Evolutionary conservation across 2,888 invertebrate species (phyloP).

Genomic region (Diogma glabrata): DNA sequence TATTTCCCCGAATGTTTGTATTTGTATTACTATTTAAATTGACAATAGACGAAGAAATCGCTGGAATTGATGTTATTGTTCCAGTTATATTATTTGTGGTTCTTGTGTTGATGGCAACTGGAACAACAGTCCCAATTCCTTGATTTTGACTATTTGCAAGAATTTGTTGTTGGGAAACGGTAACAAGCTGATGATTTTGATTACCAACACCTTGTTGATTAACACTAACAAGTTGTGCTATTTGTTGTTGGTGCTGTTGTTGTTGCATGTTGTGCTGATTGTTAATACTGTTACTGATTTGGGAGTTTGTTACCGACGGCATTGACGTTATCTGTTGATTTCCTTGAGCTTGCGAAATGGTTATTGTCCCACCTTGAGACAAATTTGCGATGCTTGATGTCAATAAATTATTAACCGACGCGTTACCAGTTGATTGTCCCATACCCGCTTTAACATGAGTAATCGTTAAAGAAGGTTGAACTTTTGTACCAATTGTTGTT

Average conservation of each 20-base stretch:
- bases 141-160: constrained; percentile 8
- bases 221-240: constrained; percentile 27
- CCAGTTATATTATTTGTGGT: constrained; percentile 31
- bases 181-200: constrained; percentile 23
- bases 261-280: constrained; percentile 14
- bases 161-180: constrained; percentile 12
- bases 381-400: constrained; percentile 8
- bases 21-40: background rate
- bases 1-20: constrained; percentile 2
- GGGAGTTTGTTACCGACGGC: constrained; percentile 8
- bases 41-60: constrained; percentile 20
- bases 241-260: constrained; percentile 17
- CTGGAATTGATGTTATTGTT: constrained; percentile 32
- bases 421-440: background rate
- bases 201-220: constrained; percentile 22
- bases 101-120: constrained; percentile 30
- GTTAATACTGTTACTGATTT: constrained; percentile 18
- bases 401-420: background rate
- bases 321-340: background rate
- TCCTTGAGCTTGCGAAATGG: background rate
- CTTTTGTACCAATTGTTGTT: constrained; percentile 33
- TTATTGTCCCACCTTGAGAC: constrained; percentile 8
- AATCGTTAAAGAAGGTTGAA: constrained; percentile 35
- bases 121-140: constrained; percentile 30
- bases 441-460: constrained; percentile 22